A percentile compares a stretch with the other conserved stretches of the same genome.
These are phyloP conservation scores for Rhodophaea formosa DNA, from an alignment of 2,888 invertebrate species.

Conservation along the genomic window DNA sequence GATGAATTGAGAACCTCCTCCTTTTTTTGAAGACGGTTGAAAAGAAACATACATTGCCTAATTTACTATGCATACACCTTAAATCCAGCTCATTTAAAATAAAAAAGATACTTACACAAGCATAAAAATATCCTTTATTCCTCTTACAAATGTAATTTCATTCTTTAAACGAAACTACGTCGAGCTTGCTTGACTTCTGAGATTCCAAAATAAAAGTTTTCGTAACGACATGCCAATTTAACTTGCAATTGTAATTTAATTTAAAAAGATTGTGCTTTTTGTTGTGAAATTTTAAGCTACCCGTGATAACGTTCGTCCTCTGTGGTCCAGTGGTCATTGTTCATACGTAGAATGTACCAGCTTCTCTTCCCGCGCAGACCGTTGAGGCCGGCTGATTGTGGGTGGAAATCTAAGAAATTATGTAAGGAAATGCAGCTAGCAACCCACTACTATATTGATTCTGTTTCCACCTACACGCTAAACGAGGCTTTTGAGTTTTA, in stretches of 20 bases:
- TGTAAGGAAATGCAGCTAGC: no score
- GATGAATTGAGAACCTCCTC: no score
- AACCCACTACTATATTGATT: no score
- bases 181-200: conserved; percentile 15
- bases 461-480: no score
- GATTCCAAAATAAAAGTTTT: conserved; percentile 36
- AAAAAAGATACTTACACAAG: not conserved
- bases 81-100: not conserved
- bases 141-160: conserved; percentile 12
- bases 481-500: no score
- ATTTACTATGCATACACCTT: not conserved
- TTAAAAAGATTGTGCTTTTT: conserved; percentile 32
- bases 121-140: not conserved
- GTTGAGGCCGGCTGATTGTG: no score
- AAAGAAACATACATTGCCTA: not conserved
- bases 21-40: no score
- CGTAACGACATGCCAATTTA: conserved; percentile 38
- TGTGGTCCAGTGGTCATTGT: no score
- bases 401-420: no score
- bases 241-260: conserved; percentile 33
- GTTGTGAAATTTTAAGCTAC: conserved; percentile 5
- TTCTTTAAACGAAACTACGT: conserved; percentile 8
- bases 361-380: no score
- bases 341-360: no score
- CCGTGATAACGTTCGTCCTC: no score